Evolutionary conservation across 1,140 invertebrate species (phyloP).

Genomic region (Drosophila punjabiensis): DNA sequence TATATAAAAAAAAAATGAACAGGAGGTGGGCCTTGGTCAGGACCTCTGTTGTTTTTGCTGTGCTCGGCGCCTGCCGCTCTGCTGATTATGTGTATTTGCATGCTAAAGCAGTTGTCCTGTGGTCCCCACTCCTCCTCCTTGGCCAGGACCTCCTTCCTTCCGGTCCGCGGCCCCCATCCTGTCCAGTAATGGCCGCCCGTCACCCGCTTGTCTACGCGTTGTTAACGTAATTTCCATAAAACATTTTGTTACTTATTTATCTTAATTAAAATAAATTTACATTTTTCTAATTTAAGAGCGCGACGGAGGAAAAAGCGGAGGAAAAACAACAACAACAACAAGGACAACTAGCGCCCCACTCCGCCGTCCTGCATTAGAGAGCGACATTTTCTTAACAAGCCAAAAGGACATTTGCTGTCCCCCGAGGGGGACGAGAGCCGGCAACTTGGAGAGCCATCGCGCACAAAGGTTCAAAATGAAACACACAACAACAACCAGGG

Average conservation of each 20-base stretch:
- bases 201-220: conserved; percentile 61
- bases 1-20: background rate
- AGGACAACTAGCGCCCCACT: conserved; percentile 38
- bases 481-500: conserved; percentile 60
- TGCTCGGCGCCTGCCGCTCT: conserved; percentile 46
- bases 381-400: conserved; percentile 83
- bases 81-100: conserved; percentile 81
- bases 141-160: conserved; percentile 7
- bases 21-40: conserved; percentile 2
- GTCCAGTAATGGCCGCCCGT: conserved; percentile 69
- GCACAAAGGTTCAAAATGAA: conserved; percentile 55
- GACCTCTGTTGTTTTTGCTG: conserved; percentile 31
- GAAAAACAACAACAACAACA: conserved; percentile 23
- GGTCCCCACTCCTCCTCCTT: conserved; percentile 25
- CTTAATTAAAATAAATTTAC: conserved; percentile 86
- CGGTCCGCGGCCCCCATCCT: conserved; percentile 24
- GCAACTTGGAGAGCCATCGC: conserved; percentile 22
- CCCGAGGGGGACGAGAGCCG: conserved; percentile 9
- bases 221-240: conserved; percentile 85
- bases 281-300: conserved; percentile 85
- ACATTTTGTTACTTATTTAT: conserved; percentile 85
- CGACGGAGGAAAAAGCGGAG: conserved; percentile 49
- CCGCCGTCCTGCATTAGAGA: conserved; percentile 72
- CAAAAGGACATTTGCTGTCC: conserved; percentile 79
- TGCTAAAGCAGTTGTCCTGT: conserved; percentile 75